Evolutionary conservation across 2,797 vertebrate genomes (phyloP), one percentile per base, ranked within the genome.

Genomic region (Diceros bicornis): DNA sequence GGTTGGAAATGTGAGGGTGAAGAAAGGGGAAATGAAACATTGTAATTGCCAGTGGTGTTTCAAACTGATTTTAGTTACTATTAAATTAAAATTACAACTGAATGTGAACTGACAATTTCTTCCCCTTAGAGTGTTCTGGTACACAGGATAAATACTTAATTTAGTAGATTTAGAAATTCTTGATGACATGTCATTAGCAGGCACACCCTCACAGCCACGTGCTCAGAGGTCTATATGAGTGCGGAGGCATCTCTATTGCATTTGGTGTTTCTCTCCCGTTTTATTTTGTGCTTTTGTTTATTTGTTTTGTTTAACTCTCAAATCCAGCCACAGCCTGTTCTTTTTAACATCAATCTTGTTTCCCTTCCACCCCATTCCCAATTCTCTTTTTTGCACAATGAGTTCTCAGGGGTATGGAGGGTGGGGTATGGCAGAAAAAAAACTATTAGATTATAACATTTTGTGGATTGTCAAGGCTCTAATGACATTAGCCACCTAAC

Each of bases 401-500:
- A 98, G 95, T 89, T 98, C 98, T 98, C 95, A 79, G 72, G 34
- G 94, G 50, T 93, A 89, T 94, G 41, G 86, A 95, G 97, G 84
- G 50, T 78, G 72, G 92, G 92, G 11, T 79, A 82, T 83, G 47
- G 91, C 95, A 97, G 91, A 89, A 93, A 94, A 98, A 97, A 96
- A 95, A 92, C 37, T 50, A 96, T 98, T 98, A 98, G 97, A 99
- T 99, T 98, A 98, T 98, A 98, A 98, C 98, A 95, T 98, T 98
- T 98, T 98, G 98, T 98, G 94, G 96, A 96, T 98, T 98, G 98
- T 98, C 98, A 98, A 98, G 2, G 82, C 96, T 98, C 97, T 98
- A 98, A 99, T 98, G 98, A 97, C 97, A 98, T 98, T 98, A 98
- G 97, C 97, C 98, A 98, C 96, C 97, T 98, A 98, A 98, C 93